phyloP scores from a whole-genome alignment of 2,888 invertebrate species.

The Drosophila stalkeri region DNA sequence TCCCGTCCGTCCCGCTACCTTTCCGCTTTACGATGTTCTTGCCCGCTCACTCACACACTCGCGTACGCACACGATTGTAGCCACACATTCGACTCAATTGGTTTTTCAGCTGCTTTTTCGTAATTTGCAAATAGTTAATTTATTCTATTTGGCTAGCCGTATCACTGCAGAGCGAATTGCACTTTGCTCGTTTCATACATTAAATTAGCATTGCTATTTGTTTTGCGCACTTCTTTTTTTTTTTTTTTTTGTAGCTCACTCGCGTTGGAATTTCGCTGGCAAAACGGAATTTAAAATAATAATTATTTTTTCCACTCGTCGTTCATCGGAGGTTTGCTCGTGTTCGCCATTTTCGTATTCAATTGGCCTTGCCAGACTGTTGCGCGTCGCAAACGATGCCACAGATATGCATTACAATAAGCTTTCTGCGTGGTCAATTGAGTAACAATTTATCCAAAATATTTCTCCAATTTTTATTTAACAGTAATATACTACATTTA shows the following conservation, averaged over 20 bases:
- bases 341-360: conserved; percentile 81
- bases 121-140: conserved; percentile 74
- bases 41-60: conserved; percentile 48
- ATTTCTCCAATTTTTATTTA: not conserved
- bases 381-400: conserved; percentile 11
- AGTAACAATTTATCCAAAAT: not conserved
- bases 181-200: conserved; percentile 62
- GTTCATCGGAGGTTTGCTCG: conserved; percentile 78
- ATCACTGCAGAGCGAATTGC: conserved; percentile 49
- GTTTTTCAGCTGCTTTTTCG: conserved; percentile 68
- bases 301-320: conserved; percentile 83
- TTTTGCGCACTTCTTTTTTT: conserved; percentile 53
- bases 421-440: not conserved
- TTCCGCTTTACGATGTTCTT: conserved; percentile 38
- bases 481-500: not conserved
- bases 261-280: conserved; percentile 82
- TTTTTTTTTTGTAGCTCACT: conserved; percentile 50
- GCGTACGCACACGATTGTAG: conserved; percentile 58
- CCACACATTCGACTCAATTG: conserved; percentile 62
- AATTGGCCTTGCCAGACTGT: conserved; percentile 60
- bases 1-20: conserved; percentile 54
- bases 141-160: conserved; percentile 62
- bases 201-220: conserved; percentile 34
- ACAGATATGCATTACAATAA: not conserved
- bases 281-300: conserved; percentile 84